Percentiles rank a stretch among this genome's conserved stretches.
Evolutionary conservation across 2,113 vertebrate genomes (phyloP).

Genomic region (Ciconia stormi): DNA sequence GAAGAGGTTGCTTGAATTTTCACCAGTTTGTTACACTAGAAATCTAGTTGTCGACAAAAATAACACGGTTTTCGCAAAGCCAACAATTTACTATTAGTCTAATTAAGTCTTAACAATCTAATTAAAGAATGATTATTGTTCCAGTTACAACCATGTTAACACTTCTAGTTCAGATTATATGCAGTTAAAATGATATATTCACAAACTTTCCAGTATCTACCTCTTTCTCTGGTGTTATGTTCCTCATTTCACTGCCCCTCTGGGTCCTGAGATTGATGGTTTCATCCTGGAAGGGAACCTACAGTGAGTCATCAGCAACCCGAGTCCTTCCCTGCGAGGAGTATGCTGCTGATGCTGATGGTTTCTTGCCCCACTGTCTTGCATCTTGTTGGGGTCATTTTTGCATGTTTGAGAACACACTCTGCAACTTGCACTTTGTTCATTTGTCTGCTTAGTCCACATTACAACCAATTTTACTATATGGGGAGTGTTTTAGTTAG

Average conservation of each 20-base stretch:
- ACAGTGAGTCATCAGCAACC: not conserved
- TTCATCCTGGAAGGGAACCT: not conserved
- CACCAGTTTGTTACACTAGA: not conserved
- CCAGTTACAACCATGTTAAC: not conserved
- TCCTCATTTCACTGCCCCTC: not conserved
- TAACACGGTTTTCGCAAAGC: not conserved
- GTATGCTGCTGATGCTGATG: not conserved
- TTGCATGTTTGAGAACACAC: not conserved
- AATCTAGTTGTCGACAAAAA: not conserved
- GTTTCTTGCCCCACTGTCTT: not conserved
- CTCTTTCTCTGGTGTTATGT: not conserved
- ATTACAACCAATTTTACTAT: not conserved
- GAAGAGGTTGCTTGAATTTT: not conserved
- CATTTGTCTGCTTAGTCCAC: not conserved
- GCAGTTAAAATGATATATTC: not conserved
- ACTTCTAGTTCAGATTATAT: not conserved
- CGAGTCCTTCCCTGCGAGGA: rapidly evolving
- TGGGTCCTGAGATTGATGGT: not conserved
- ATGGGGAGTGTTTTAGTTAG: not conserved
- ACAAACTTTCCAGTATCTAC: not conserved
- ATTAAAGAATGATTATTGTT: not conserved
- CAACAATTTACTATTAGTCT: not conserved
- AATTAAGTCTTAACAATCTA: not conserved
- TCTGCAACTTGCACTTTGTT: not conserved
- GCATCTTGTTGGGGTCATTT: not conserved